Conservation (phyloP, 1,140 invertebrate species). For the Apocrypta bakeri region DNA sequence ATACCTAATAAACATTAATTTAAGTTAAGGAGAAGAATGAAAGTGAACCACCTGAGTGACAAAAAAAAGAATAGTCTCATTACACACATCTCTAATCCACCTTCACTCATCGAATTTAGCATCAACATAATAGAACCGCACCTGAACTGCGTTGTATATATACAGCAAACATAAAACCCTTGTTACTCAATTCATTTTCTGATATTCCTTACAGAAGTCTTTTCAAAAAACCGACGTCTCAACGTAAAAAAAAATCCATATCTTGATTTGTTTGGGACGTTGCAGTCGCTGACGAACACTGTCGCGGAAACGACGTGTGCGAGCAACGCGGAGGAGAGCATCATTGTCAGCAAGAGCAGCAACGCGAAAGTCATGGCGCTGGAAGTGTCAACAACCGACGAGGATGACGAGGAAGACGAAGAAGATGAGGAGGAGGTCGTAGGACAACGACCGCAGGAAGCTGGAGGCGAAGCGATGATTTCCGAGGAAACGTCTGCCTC, state of each 20-base stretch:
- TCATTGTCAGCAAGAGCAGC: background rate
- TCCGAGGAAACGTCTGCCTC: constrained; percentile 73
- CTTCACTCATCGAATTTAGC: constrained; percentile 6
- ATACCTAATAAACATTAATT: background rate
- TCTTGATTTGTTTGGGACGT: constrained; percentile 49
- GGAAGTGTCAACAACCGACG: constrained; percentile 45
- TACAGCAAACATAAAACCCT: background rate
- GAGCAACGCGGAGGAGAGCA: background rate
- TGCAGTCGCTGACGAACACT: constrained; percentile 49
- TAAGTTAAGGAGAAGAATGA: background rate
- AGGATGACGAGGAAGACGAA: constrained; percentile 39
- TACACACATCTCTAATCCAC: background rate
- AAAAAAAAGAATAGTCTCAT: background rate
- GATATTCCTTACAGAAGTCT: constrained; percentile 43
- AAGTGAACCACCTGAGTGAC: background rate
- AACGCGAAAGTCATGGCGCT: background rate
- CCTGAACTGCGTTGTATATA: background rate
- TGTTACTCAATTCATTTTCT: constrained; percentile 20
- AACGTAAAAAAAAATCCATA: constrained; percentile 39
- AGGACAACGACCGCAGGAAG: constrained; percentile 66
- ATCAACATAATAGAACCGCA: background rate
- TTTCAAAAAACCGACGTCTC: constrained; percentile 44
- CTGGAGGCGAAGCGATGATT: constrained; percentile 74
- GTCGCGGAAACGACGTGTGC: constrained; percentile 6
- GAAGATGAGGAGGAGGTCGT: constrained; percentile 53